These are phyloP conservation scores for Syngnathus scovelli DNA, from an alignment of 2,113 vertebrate species.

Conservation along the genomic window DNA sequence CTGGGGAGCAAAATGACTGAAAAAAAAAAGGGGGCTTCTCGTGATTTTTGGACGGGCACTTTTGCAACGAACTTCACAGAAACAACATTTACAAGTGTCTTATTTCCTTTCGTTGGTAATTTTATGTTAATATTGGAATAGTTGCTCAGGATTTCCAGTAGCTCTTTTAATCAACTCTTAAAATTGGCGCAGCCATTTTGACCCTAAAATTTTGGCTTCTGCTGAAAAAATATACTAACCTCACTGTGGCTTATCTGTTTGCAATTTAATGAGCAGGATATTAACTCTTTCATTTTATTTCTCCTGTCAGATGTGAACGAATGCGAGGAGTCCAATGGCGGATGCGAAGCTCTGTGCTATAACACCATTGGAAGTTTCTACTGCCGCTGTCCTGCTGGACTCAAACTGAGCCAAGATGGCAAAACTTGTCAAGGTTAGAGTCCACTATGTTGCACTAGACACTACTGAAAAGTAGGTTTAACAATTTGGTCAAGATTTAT, in stretches of 20 bases:
- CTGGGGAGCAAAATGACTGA: slow-evolving; percentile 28
- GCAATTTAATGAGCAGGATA: not conserved
- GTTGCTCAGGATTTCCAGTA: not conserved
- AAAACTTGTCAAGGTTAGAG: slow-evolving; percentile 73
- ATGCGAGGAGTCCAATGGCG: slow-evolving; percentile 69
- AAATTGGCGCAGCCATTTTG: not conserved
- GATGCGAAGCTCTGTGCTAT: slow-evolving; percentile 72
- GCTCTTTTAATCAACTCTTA: not conserved
- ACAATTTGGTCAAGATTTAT: not conserved
- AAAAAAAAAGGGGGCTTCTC: slow-evolving; percentile 22
- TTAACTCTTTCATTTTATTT: slow-evolving; percentile 15
- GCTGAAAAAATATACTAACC: not conserved
- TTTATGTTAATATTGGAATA: slow-evolving; percentile 6
- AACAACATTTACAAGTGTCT: not conserved
- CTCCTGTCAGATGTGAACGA: slow-evolving; percentile 73
- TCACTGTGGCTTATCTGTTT: slow-evolving; percentile 1
- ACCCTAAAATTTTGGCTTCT: not conserved
- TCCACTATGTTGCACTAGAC: not conserved
- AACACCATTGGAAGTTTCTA: slow-evolving; percentile 82
- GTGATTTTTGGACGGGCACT: slow-evolving; percentile 8
- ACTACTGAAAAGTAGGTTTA: not conserved
- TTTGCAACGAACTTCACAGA: not conserved
- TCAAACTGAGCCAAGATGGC: slow-evolving; percentile 65
- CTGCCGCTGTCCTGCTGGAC: slow-evolving; percentile 70
- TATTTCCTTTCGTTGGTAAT: slow-evolving; percentile 19